phyloP scores from a whole-genome alignment of 2,888 invertebrate species.

The Marasmarcha lunaedactyla region DNA sequence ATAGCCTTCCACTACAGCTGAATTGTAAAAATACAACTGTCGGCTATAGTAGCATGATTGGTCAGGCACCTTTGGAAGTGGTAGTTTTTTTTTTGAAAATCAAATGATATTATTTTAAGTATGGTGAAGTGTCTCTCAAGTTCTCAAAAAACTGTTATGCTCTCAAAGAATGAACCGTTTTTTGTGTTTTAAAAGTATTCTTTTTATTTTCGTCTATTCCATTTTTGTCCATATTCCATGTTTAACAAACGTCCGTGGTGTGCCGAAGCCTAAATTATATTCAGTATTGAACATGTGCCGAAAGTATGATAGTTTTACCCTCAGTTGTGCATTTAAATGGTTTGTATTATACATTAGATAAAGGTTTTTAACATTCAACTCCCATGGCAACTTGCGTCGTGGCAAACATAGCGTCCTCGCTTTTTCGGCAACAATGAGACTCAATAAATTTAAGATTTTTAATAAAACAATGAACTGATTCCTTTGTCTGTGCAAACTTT shows the following conservation, averaged over 20 bases:
- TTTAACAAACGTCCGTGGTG: constrained; percentile 20
- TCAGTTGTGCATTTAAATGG: background rate
- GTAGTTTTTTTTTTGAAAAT: constrained; percentile 24
- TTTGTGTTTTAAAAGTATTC: constrained; percentile 14
- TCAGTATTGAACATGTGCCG: constrained; percentile 18
- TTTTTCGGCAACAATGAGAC: constrained; percentile 16
- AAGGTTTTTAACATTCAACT: constrained; percentile 16
- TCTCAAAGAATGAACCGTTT: constrained; percentile 18
- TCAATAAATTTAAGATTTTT: constrained; percentile 15
- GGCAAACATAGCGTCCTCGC: constrained; percentile 10
- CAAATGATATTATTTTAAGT: constrained; percentile 21
- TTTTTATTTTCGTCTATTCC: constrained; percentile 20
- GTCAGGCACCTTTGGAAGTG: constrained; percentile 21
- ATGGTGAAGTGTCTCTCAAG: constrained; percentile 17
- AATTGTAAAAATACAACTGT: constrained; percentile 18
- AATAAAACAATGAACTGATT: constrained; percentile 19
- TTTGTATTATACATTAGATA: background rate
- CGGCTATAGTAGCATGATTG: constrained; percentile 16
- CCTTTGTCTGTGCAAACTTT: constrained; percentile 15
- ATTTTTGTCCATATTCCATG: constrained; percentile 7
- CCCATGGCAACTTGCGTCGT: constrained; percentile 14
- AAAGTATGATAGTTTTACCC: constrained; percentile 16
- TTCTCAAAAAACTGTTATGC: constrained; percentile 20
- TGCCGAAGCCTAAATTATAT: constrained; percentile 21
- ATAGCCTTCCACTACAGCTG: constrained; percentile 14